Evolutionary conservation across 2,797 vertebrate species (phyloP).

Genomic region (Microcaecilia unicolor): DNA sequence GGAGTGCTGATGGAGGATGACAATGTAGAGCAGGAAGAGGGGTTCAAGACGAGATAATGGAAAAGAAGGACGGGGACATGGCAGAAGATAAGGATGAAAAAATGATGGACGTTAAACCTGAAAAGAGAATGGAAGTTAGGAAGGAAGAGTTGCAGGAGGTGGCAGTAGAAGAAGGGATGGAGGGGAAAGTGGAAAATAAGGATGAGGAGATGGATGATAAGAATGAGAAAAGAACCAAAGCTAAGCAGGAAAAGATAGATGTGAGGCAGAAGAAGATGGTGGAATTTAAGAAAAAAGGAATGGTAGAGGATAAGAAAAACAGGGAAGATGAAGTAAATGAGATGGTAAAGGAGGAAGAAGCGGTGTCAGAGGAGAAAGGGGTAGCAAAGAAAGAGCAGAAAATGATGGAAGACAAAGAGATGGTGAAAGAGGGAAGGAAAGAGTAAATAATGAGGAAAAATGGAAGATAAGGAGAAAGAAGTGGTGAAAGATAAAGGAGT

Average conservation of each 20-base stretch:
- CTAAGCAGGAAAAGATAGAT: neutral
- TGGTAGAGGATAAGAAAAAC: neutral
- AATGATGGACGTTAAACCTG: neutral
- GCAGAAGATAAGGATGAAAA: neutral
- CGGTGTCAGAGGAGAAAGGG: too few species aligned
- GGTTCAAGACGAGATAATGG: too few species aligned
- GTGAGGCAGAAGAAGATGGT: neutral
- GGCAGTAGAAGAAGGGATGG: neutral
- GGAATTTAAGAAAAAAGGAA: too few species aligned
- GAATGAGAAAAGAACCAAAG: neutral
- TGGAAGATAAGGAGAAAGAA: too few species aligned
- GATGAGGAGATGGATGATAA: neutral
- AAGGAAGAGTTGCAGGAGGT: neutral
- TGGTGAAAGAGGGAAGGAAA: too few species aligned
- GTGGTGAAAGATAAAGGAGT: too few species aligned
- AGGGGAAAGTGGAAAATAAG: neutral
- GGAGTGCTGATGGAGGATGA: too few species aligned
- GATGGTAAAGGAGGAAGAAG: neutral
- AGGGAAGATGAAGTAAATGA: neutral
- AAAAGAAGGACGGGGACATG: neutral
- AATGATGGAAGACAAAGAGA: too few species aligned
- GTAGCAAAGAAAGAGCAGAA: too few species aligned
- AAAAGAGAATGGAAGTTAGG: neutral
- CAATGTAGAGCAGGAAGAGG: too few species aligned
- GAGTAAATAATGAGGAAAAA: too few species aligned